phyloP scores from a whole-genome alignment of 53 echinoderm and acorn worm species.

The Antedon mediterranea region DNA sequence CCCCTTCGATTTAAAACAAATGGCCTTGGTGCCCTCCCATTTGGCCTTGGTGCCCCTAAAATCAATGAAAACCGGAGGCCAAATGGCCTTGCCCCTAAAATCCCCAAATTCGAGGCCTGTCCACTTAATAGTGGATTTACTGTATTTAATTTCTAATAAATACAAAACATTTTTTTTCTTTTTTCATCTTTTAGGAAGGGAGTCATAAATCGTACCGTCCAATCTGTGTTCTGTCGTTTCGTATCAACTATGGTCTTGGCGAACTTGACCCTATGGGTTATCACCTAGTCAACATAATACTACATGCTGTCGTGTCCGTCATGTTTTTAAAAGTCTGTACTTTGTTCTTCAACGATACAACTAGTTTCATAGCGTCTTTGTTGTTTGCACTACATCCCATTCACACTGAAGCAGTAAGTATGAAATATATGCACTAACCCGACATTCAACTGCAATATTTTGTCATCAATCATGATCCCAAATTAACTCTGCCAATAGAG shows the following conservation, averaged over 20 bases:
- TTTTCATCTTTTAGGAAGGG: conserved; percentile 3
- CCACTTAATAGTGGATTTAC: too few species aligned
- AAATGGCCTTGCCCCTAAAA: too few species aligned
- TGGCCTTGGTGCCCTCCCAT: too few species aligned
- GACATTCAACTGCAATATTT: too few species aligned
- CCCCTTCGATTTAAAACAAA: too few species aligned
- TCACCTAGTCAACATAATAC: conserved; percentile 40
- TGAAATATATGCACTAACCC: too few species aligned
- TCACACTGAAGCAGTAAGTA: conserved; percentile 4
- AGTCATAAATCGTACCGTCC: conserved; percentile 87
- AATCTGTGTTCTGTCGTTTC: conserved; percentile 46
- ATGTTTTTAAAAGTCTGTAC: conserved; percentile 27
- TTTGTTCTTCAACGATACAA: conserved; percentile 9
- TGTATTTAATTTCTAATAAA: too few species aligned
- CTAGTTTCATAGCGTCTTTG: conserved; percentile 24
- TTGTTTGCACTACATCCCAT: conserved; percentile 42
- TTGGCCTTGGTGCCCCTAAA: too few species aligned
- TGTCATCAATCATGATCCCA: too few species aligned
- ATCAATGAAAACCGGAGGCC: too few species aligned
- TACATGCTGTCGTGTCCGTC: conserved; percentile 36
- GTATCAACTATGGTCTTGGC: conserved; percentile 47
- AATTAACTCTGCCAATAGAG: too few species aligned
- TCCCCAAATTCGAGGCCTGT: too few species aligned
- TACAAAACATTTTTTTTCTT: not conserved
- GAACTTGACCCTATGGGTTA: conserved; percentile 51